Evolutionary conservation across 2,888 invertebrate genomes (phyloP).

Genomic region (Hirtodrosophila confusa): DNA sequence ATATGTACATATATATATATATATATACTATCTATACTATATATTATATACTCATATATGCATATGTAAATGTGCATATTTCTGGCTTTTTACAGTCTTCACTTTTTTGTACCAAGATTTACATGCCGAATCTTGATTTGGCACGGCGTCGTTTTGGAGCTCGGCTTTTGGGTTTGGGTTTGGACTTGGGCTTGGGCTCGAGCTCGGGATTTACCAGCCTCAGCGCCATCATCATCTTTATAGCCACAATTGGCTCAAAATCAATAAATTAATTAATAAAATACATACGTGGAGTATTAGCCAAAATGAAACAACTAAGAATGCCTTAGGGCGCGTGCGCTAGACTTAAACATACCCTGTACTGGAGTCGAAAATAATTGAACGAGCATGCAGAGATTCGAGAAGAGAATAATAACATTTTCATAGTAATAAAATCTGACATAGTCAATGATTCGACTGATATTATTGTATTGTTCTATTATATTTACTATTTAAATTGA

Average conservation of each 20-base stretch:
- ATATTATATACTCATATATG: neutral
- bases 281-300: constrained; percentile 16
- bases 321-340: neutral
- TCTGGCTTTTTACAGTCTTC: constrained; percentile 17
- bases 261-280: constrained; percentile 71
- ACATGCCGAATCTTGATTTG: constrained; percentile 39
- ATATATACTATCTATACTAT: constrained; percentile 10
- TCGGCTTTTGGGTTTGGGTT: constrained; percentile 14
- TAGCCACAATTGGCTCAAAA: constrained; percentile 63
- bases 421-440: no score
- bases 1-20: constrained; percentile 32
- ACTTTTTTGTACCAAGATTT: constrained; percentile 18
- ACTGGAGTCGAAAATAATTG: neutral
- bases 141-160: constrained; percentile 1
- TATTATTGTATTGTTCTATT: no score
- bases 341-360: constrained; percentile 17
- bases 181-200: constrained; percentile 10
- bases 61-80: constrained; percentile 46
- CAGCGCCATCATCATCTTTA: constrained; percentile 33
- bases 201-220: constrained; percentile 57
- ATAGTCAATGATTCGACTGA: no score
- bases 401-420: no score
- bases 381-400: no score
- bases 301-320: constrained; percentile 5
- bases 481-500: no score